Conservation (phyloP, 1,140 invertebrate species). For the Cephus cinctus region DNA sequence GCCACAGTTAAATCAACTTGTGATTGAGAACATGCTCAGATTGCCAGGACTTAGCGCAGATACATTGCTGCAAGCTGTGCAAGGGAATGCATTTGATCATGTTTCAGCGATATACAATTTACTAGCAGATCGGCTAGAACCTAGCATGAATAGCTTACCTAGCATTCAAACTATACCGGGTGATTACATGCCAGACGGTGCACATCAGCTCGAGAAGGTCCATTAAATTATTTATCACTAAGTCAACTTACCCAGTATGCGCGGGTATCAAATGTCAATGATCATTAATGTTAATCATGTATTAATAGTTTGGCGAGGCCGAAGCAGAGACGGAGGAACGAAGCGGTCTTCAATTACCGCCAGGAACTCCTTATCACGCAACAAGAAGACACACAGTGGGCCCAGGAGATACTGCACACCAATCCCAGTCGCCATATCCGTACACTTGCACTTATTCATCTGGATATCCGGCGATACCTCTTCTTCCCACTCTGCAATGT, state of each 20-base stretch:
- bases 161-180: constrained; percentile 63
- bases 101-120: constrained; percentile 96
- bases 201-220: constrained; percentile 70
- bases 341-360: constrained; percentile 40
- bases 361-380: constrained; percentile 49
- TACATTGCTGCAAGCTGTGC: constrained; percentile 76
- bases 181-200: constrained; percentile 61
- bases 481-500: constrained; percentile 42
- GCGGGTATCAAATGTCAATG: not conserved
- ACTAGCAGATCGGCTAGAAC: constrained; percentile 67
- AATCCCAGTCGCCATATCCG: constrained; percentile 54
- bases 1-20: constrained; percentile 58
- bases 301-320: constrained; percentile 64
- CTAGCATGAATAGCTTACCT: constrained; percentile 57
- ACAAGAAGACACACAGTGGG: constrained; percentile 89
- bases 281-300: constrained; percentile 25
- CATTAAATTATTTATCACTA: constrained; percentile 8
- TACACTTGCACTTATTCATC: constrained; percentile 41
- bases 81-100: constrained; percentile 88
- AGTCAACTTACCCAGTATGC: too few species aligned
- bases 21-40: constrained; percentile 81
- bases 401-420: constrained; percentile 82
- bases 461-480: constrained; percentile 41
- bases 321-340: constrained; percentile 62
- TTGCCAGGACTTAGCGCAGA: constrained; percentile 74